These are phyloP conservation scores for Oreamnos americanus DNA, from an alignment of 2,113 vertebrate genomes.

Conservation along the genomic window DNA sequence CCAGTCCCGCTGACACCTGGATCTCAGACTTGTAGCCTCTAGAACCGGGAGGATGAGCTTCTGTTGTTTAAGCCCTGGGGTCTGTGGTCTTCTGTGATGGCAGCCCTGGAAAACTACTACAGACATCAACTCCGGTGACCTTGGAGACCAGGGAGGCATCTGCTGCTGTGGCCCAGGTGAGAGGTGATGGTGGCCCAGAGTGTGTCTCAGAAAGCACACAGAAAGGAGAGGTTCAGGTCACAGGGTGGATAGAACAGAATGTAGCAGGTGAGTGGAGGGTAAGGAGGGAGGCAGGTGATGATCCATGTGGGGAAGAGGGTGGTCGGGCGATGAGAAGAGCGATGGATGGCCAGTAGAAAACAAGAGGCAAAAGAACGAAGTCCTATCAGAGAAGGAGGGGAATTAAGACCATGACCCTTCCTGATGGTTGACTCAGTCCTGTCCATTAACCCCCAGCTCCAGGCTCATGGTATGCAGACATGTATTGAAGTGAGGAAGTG, in stretches of 20 bases:
- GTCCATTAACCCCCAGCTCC: neutral
- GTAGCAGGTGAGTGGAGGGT: too few species aligned
- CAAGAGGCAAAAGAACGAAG: too few species aligned
- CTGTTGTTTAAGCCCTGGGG: neutral
- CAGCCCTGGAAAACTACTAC: neutral
- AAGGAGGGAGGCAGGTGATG: neutral
- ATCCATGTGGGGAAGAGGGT: too few species aligned
- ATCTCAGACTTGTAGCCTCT: neutral
- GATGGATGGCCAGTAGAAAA: too few species aligned
- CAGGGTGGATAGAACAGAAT: neutral
- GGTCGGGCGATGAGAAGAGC: rapidly evolving
- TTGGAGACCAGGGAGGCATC: neutral
- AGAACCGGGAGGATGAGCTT: neutral
- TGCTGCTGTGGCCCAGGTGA: neutral
- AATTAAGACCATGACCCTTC: too few species aligned
- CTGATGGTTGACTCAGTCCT: too few species aligned
- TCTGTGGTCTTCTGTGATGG: neutral
- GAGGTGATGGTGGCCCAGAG: neutral
- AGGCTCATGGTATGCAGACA: neutral
- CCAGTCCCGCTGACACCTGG: too few species aligned
- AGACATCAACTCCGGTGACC: neutral
- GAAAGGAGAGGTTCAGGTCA: neutral
- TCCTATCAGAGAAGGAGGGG: too few species aligned
- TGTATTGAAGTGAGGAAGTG: neutral
- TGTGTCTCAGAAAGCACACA: neutral